Evolutionary conservation across 2,797 vertebrate genomes (phyloP), one percentile per base, ranked within the genome.

Genomic region (Carduelis carduelis): DNA sequence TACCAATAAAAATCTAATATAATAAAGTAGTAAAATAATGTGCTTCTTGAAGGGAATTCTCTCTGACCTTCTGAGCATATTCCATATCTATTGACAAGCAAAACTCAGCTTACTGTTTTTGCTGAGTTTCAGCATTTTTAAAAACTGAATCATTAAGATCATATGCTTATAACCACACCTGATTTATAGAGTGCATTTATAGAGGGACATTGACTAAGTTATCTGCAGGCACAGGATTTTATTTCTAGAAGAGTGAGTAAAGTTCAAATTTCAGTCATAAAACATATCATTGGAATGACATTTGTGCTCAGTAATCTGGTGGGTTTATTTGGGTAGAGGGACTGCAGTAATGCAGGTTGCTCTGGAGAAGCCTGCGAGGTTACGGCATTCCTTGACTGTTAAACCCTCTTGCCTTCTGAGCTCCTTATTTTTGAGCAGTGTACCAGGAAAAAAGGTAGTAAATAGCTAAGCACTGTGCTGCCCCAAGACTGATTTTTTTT

Each of bases 181-280:
- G 63, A 76, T 72, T 87, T 91, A 30, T 17, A 65, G 50, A 47
- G 27, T 3, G 1, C 56, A 9, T 43, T 95, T 93, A 85, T 76
- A 35, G 85, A 16, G 26, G 20, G 34, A 46, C n/a, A 47, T 78
- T 68, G 30, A 8, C 53, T 64, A 24, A 9, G 19, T 85, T 89
- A 76, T 44, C 57, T 26, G 23, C 37, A 83, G 78, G 47, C 47
- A 23, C 6, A 8, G 15, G 32, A 19, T 61, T 89, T 90, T 71
- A 57, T 86, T 89, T 90, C 69, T 71, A 20, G 27, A 35, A 83
- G 34, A 68, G 10, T 2, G 24, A 74, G 30, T 75, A 59, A 93
- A 91, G 94, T 95, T 92, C 94, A 95, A 81, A 82, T 79, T 72
- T 92, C 75, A 86, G n/a, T 87, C 57, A 37, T 86, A 94, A 95